Conservation (phyloP, 1,140 invertebrate genomes). For the Thalassaphorura encarpata region DNA sequence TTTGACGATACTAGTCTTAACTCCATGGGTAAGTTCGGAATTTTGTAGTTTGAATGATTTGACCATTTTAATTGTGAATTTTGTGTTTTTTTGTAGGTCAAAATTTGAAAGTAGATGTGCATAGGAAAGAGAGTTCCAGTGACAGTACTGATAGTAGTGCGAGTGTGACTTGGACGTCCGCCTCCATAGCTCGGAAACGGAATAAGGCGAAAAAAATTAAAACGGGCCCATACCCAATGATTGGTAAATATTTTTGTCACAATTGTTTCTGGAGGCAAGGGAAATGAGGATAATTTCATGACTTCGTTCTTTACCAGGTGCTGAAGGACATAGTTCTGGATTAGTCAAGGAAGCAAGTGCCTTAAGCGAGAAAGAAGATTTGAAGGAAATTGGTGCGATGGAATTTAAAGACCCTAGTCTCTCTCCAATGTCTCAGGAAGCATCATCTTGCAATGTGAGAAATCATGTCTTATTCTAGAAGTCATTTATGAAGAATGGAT, state of each 20-base stretch:
- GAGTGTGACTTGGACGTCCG: slow-evolving; percentile 13
- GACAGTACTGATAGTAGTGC: slow-evolving; percentile 48
- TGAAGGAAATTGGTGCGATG: slow-evolving; percentile 7
- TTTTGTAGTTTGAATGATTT: neutral
- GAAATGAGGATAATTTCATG: no score
- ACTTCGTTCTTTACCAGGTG: neutral
- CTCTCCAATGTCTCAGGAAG: slow-evolving; percentile 26
- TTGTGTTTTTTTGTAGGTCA: slow-evolving; percentile 34
- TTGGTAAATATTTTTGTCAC: neutral
- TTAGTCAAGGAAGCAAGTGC: slow-evolving; percentile 8
- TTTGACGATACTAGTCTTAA: neutral
- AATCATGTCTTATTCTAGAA: neutral
- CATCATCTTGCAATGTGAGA: slow-evolving; percentile 23
- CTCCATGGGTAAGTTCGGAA: neutral
- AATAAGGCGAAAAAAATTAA: neutral
- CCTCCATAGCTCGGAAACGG: neutral
- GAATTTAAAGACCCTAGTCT: slow-evolving; percentile 27
- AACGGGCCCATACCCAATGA: neutral
- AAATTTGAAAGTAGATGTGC: slow-evolving; percentile 85
- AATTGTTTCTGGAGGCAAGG: neutral
- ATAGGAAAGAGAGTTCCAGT: slow-evolving; percentile 82
- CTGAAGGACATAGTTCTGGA: neutral
- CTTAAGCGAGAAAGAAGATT: slow-evolving; percentile 8
- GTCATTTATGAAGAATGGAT: neutral
- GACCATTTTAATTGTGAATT: neutral